Conservation (phyloP, 2,888 invertebrate species). For the Sminthurinus aureus region DNA sequence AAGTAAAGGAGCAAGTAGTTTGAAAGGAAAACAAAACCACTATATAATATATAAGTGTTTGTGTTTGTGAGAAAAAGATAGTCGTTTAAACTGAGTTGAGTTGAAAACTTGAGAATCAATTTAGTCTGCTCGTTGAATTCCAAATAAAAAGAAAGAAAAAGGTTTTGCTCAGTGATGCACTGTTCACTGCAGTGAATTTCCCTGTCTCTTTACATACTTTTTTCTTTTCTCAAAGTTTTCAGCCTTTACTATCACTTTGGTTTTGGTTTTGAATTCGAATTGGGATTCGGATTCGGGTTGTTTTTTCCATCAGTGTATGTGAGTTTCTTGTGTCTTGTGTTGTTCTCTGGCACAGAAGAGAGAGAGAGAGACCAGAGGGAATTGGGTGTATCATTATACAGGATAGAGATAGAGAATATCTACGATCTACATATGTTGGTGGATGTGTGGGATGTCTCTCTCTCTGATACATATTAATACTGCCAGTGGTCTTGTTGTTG, state of each 20-base stretch:
- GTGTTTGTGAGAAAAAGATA: constrained; percentile 10
- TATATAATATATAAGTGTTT: neutral
- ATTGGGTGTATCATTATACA: neutral
- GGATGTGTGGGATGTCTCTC: neutral
- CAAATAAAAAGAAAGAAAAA: constrained; percentile 11
- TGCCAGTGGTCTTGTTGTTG: neutral
- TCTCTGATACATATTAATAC: too few relatives aligned
- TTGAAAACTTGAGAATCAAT: constrained; percentile 29
- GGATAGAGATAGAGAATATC: neutral
- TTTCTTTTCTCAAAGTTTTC: too few relatives aligned
- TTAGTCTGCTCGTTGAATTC: constrained; percentile 23
- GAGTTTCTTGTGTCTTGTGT: neutral
- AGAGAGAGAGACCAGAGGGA: neutral
- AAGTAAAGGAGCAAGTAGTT: too few relatives aligned
- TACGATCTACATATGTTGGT: neutral
- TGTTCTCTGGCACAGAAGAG: neutral
- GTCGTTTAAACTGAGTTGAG: constrained; percentile 20
- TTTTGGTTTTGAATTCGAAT: too few relatives aligned
- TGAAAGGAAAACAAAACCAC: too few relatives aligned
- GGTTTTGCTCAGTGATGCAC: constrained; percentile 15
- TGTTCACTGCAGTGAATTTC: constrained; percentile 32
- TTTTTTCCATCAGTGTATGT: too few relatives aligned
- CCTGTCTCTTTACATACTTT: neutral
- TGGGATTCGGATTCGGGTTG: too few relatives aligned
- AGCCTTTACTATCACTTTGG: too few relatives aligned